Percentiles rank a stretch among this genome's conserved stretches.
Evolutionary conservation across 2,113 vertebrate species (phyloP).

Genomic region (Telmatochromis bifrenatus): DNA sequence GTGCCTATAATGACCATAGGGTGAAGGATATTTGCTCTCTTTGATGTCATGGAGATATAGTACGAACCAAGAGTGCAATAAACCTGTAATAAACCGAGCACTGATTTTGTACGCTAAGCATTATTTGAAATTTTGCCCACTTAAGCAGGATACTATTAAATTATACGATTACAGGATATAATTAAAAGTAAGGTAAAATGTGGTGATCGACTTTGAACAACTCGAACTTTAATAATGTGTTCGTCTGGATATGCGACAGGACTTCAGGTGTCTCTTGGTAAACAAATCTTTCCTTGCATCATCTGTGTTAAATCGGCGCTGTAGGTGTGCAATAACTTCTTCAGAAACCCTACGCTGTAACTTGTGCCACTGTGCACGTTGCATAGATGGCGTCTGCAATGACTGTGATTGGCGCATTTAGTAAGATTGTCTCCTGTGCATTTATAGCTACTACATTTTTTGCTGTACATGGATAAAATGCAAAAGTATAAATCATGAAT

Average conservation of each 20-base stretch:
- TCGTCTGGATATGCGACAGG: not conserved
- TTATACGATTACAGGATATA: not conserved
- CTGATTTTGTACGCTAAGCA: accelerated
- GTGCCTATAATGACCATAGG: accelerated
- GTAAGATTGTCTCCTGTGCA: not conserved
- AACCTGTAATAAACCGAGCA: accelerated
- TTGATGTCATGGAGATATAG: not conserved
- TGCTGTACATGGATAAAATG: not conserved
- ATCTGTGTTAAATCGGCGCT: accelerated
- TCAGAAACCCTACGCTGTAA: not conserved
- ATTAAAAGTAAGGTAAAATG: not conserved
- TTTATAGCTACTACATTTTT: accelerated
- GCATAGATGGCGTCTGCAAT: not conserved
- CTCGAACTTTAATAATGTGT: not conserved
- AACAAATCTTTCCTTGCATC: not conserved
- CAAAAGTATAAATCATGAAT: not conserved
- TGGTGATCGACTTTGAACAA: not conserved
- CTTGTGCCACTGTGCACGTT: not conserved
- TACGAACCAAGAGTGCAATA: not conserved
- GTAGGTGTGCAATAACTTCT: not conserved
- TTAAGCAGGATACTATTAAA: not conserved
- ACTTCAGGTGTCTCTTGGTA: not conserved
- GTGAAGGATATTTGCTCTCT: not conserved
- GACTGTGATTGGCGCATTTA: not conserved
- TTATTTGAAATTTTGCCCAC: not conserved